phyloP scores from a whole-genome alignment of 37 sponge, comb jelly and placozoan genomes.

The Oscarella lobularis region DNA sequence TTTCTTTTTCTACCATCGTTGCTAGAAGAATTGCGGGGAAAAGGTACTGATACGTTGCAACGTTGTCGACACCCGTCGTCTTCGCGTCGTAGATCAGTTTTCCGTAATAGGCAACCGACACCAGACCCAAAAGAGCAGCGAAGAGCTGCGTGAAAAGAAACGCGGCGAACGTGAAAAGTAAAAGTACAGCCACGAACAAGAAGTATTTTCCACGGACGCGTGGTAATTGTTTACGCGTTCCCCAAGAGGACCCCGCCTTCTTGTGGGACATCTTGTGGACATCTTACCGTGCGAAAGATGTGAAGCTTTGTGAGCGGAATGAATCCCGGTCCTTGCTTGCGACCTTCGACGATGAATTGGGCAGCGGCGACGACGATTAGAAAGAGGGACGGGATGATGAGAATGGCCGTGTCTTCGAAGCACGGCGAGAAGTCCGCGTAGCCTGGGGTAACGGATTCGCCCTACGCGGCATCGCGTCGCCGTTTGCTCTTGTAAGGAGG shows the following conservation, averaged over 20 bases:
- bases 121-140: neutral
- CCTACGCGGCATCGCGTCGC: too few species aligned
- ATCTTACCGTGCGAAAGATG: neutral
- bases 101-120: neutral
- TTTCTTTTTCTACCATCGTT: too few species aligned
- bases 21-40: too few species aligned
- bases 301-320: neutral
- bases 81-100: neutral
- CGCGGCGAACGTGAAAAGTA: too few species aligned
- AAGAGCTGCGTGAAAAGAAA: neutral
- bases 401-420: conserved; percentile 70
- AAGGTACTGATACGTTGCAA: neutral
- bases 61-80: neutral
- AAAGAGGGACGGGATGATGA: neutral
- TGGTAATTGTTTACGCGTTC: too few species aligned
- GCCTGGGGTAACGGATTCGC: too few species aligned
- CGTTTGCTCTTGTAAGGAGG: too few species aligned
- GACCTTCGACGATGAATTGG: neutral
- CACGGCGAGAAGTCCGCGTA: conserved; percentile 73
- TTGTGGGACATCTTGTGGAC: too few species aligned
- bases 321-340: neutral
- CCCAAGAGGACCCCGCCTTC: too few species aligned
- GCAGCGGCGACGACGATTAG: neutral
- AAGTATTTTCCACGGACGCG: too few species aligned
- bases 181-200: too few species aligned